phyloP scores from a whole-genome alignment of 1,140 invertebrate species.

The Calosoma granatense region DNA sequence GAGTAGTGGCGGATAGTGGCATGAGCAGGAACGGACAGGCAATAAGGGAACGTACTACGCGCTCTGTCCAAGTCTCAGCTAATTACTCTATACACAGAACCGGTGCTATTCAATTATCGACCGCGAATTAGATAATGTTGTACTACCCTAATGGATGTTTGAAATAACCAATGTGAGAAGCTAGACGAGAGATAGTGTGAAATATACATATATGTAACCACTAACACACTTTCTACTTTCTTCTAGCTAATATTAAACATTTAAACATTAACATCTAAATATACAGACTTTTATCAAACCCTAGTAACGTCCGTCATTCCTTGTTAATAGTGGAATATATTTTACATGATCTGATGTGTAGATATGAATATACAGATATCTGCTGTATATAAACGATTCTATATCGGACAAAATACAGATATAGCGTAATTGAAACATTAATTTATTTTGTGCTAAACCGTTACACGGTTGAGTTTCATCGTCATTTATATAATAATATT shows the following conservation, averaged over 20 bases:
- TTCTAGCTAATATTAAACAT: not conserved
- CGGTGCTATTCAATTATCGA: not conserved
- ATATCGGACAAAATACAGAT: not conserved
- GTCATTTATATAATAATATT: not conserved
- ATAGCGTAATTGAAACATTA: not conserved
- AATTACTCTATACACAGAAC: not conserved
- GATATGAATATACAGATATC: not conserved
- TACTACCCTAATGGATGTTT: not conserved
- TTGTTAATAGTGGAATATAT: not conserved
- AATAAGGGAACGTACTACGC: not conserved
- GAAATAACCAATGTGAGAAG: slow-evolving; percentile 7
- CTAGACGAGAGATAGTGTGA: too few species aligned
- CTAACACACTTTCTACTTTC: not conserved
- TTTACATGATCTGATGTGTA: not conserved
- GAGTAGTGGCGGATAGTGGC: too few species aligned
- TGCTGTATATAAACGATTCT: too few species aligned
- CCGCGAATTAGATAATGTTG: slow-evolving; percentile 6
- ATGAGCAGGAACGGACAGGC: too few species aligned
- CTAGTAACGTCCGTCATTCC: not conserved
- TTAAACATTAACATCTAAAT: not conserved
- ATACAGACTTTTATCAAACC: not conserved
- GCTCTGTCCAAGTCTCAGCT: not conserved
- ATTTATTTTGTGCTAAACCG: not conserved
- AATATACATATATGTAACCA: not conserved
- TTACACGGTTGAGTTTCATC: not conserved